Conservation (phyloP, 2,797 vertebrate genomes). For the Eulemur mongoz region DNA sequence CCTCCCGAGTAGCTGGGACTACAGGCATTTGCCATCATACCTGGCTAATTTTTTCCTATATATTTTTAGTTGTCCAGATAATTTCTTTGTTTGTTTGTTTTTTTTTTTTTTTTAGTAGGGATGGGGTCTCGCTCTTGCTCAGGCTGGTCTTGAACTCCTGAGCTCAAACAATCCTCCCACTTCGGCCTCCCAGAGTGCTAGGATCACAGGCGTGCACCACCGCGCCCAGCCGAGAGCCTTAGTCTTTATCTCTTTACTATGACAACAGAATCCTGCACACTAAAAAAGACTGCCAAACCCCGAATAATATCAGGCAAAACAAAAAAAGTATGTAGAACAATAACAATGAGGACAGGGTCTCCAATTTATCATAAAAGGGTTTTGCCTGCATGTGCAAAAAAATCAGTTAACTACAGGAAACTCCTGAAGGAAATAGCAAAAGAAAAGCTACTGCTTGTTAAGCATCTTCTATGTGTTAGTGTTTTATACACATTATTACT, state of each 20-base stretch:
- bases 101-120: no score
- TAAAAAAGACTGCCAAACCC: slow-evolving; percentile 24
- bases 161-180: no score
- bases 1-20: no score
- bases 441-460: neutral
- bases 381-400: neutral
- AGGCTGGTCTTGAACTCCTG: no score
- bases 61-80: no score
- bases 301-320: slow-evolving; percentile 11
- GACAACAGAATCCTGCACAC: slow-evolving; percentile 14
- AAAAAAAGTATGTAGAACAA: neutral
- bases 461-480: neutral
- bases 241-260: slow-evolving; percentile 1
- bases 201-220: no score
- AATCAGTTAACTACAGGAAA: neutral
- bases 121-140: no score
- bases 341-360: neutral
- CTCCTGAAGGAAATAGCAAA: neutral
- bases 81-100: no score
- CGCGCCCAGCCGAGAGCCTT: neutral
- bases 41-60: no score
- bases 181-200: no score
- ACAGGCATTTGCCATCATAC: no score
- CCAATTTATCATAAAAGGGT: neutral
- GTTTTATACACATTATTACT: neutral